Evolutionary conservation across 2,888 invertebrate genomes (phyloP).

Genomic region (Balanococcus diminutus): DNA sequence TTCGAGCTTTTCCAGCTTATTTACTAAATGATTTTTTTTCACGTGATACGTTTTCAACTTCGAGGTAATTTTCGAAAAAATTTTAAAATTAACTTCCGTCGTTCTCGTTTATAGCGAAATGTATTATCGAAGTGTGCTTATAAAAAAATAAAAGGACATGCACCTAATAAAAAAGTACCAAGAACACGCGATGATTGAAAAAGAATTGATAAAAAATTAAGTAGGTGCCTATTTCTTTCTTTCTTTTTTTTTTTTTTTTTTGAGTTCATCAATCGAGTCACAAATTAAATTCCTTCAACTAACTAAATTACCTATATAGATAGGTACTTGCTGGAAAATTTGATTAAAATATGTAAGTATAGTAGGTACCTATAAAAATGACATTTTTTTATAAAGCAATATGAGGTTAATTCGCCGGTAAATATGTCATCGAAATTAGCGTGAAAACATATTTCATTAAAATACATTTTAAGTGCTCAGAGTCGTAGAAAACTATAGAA

Average conservation of each 20-base stretch:
- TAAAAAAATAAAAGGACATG: neutral
- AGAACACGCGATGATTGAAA: neutral
- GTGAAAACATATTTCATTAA: neutral
- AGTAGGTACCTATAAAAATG: no score
- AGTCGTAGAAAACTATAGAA: neutral
- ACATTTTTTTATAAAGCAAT: neutral
- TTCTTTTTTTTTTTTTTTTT: neutral
- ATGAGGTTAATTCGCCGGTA: neutral
- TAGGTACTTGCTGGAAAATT: no score
- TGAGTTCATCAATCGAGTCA: neutral
- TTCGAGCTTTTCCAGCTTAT: constrained; percentile 12
- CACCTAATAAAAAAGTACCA: no score
- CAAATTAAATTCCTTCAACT: no score
- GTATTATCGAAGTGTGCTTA: neutral
- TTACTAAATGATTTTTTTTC: constrained; percentile 20
- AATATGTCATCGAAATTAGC: neutral
- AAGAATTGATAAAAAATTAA: neutral
- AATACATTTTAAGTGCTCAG: neutral
- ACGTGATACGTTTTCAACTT: neutral
- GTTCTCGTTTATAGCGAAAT: no score
- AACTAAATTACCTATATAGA: no score
- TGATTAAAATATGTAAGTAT: no score
- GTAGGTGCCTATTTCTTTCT: neutral
- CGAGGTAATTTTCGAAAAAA: neutral
- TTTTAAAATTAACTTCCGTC: neutral